phyloP scores from a whole-genome alignment of 2,888 invertebrate species.

The Pandemis corylana region DNA sequence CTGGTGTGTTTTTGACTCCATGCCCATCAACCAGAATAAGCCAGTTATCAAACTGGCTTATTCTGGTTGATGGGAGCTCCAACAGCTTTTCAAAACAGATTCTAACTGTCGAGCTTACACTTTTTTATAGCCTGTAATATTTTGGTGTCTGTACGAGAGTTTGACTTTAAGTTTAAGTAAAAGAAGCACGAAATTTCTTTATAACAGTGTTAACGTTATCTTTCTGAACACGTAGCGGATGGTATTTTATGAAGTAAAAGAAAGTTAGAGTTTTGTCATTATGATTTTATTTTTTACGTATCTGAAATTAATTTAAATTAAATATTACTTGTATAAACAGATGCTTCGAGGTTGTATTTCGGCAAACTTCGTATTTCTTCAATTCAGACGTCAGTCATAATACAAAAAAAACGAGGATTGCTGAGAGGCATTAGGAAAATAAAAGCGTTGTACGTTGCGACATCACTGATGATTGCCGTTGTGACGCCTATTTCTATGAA shows the following conservation, averaged over 20 bases:
- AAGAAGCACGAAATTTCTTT: background rate
- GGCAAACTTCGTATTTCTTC: too few relatives aligned
- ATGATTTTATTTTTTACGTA: background rate
- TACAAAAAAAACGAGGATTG: too few relatives aligned
- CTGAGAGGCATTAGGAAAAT: too few relatives aligned
- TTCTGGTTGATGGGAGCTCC: background rate
- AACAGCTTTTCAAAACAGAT: background rate
- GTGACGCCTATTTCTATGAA: background rate
- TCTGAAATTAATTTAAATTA: background rate
- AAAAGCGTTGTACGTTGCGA: too few relatives aligned
- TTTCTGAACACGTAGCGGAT: background rate
- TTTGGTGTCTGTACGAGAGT: background rate
- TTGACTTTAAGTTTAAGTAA: background rate
- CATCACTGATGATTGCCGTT: background rate
- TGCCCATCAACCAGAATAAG: too few relatives aligned
- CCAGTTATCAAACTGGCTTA: too few relatives aligned
- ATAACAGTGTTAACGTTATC: background rate
- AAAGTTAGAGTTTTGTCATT: background rate
- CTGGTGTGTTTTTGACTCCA: background rate
- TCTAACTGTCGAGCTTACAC: background rate
- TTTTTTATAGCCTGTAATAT: background rate
- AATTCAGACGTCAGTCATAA: too few relatives aligned
- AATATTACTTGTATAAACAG: background rate
- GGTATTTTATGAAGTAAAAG: slow-evolving; percentile 12
- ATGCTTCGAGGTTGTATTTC: too few relatives aligned